A percentile compares a stretch with the other conserved stretches of the same genome.
Conservation (phyloP, 2,113 vertebrate species). For the Hyperoodon ampullatus region DNA sequence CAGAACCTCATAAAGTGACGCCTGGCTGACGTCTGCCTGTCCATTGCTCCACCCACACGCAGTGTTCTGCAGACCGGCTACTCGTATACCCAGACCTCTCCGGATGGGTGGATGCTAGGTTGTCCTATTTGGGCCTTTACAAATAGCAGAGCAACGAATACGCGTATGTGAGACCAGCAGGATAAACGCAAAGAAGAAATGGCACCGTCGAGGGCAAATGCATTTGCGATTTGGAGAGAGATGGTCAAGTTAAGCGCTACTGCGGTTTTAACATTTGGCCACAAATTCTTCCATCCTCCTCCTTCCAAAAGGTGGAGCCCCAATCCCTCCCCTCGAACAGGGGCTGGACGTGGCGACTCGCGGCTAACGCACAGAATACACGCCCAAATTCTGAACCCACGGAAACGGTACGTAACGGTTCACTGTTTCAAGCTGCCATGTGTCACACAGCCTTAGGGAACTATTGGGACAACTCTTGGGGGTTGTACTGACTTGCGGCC, state of each 20-base stretch:
- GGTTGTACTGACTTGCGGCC: rapidly evolving
- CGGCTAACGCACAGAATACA: rapidly evolving
- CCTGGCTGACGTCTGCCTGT: not conserved
- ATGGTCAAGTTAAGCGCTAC: not conserved
- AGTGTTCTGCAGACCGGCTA: not conserved
- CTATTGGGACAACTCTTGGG: rapidly evolving
- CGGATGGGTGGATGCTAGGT: not conserved
- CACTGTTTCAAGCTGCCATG: not conserved
- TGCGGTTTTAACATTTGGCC: not conserved
- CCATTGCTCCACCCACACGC: not conserved
- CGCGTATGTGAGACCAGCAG: not conserved
- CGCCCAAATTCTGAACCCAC: not conserved
- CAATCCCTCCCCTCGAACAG: rapidly evolving
- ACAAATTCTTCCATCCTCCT: not conserved
- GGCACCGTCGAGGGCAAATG: not conserved
- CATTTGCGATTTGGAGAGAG: not conserved
- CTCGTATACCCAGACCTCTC: not conserved
- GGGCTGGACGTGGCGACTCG: not conserved
- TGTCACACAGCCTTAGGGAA: not conserved
- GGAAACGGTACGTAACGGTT: rapidly evolving
- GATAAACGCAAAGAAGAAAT: no score
- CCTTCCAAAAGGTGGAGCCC: not conserved
- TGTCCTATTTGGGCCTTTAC: not conserved
- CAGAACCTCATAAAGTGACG: not conserved
- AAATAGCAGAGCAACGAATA: not conserved